Evolutionary conservation across 2,888 invertebrate genomes (phyloP).

Genomic region (Agrilus mali): DNA sequence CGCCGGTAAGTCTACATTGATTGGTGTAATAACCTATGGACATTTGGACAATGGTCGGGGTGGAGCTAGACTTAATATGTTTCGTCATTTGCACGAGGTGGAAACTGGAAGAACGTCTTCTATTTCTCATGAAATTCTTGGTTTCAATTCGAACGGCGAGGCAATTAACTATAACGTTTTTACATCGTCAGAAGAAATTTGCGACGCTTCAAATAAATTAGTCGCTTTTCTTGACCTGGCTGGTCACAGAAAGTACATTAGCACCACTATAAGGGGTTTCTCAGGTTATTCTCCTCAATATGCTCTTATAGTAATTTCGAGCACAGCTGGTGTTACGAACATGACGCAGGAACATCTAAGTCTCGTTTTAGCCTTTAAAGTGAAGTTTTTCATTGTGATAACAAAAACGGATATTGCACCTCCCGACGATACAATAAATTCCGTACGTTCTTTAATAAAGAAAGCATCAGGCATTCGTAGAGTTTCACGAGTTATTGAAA

Average conservation of each 20-base stretch:
- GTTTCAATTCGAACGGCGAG: constrained; percentile 68
- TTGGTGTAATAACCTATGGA: constrained; percentile 93
- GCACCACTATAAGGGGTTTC: constrained; percentile 89
- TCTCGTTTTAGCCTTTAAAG: constrained; percentile 64
- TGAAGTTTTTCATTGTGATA: constrained; percentile 87
- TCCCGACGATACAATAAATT: constrained; percentile 39
- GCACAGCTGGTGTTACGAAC: constrained; percentile 64
- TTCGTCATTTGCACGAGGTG: constrained; percentile 90
- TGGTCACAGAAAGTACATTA: constrained; percentile 90
- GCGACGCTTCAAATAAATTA: constrained; percentile 82
- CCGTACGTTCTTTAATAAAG: constrained; percentile 49
- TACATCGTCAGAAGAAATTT: constrained; percentile 87
- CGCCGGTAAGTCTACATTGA: constrained; percentile 92
- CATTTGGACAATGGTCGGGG: constrained; percentile 93
- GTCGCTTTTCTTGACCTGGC: constrained; percentile 93
- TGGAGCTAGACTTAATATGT: constrained; percentile 88
- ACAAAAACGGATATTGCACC: constrained; percentile 83
- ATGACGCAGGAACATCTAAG: constrained; percentile 88
- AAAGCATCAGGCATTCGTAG: constrained; percentile 49
- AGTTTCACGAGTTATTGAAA: constrained; percentile 51
- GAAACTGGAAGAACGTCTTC: constrained; percentile 91
- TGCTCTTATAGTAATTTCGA: constrained; percentile 76
- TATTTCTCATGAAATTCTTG: constrained; percentile 91
- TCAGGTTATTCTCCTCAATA: constrained; percentile 90
- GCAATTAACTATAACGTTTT: constrained; percentile 66